Evolutionary conservation across 92 coral and sea anemone species (phyloP).

Genomic region (Phenganax marumi): DNA sequence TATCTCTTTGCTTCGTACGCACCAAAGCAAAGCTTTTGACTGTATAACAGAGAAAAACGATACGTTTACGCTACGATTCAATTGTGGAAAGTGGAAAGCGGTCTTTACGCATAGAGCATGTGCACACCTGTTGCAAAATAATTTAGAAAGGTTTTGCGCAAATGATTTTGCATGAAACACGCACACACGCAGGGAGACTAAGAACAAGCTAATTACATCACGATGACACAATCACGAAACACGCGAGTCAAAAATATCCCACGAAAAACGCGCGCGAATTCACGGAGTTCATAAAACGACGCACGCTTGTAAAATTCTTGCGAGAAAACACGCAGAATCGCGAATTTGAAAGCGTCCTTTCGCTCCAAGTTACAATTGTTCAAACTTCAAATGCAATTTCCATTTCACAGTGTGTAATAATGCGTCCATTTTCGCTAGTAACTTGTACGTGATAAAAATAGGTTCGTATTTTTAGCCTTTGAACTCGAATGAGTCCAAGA

Average conservation of each 20-base stretch:
- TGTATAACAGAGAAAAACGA: no score
- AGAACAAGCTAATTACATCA: neutral
- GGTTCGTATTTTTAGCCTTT: neutral
- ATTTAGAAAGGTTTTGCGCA: no score
- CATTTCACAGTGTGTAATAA: neutral
- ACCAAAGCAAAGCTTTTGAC: no score
- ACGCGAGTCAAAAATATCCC: slow-evolving; percentile 1
- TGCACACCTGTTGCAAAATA: no score
- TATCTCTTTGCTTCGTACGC: no score
- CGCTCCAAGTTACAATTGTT: neutral
- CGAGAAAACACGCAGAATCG: neutral
- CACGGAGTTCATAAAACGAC: neutral
- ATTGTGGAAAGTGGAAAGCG: no score
- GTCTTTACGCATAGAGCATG: no score
- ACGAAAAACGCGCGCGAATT: neutral
- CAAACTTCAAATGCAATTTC: neutral
- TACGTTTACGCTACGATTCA: no score
- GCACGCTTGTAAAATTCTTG: neutral
- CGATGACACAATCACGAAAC: neutral
- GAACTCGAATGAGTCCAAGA: neutral
- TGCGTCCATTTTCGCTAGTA: neutral
- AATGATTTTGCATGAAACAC: neutral
- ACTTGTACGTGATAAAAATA: neutral
- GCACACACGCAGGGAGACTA: slow-evolving; percentile 5
- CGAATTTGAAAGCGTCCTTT: neutral